Evolutionary conservation across 2,888 invertebrate genomes (phyloP).

Genomic region (Eurois occulta): DNA sequence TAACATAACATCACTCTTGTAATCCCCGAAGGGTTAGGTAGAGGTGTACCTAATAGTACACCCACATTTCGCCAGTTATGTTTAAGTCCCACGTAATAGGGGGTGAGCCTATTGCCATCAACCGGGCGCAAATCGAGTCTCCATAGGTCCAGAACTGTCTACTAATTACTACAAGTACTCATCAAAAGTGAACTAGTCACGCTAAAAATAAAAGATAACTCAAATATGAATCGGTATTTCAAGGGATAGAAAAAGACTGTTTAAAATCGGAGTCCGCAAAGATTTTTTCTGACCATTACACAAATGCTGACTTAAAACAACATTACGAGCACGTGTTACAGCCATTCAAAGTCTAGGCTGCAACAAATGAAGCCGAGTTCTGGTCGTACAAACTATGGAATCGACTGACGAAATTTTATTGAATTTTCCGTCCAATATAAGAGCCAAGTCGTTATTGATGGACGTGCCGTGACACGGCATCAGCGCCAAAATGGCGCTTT

Average conservation of each 20-base stretch:
- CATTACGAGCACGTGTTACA: constrained; percentile 54
- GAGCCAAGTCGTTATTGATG: constrained; percentile 85
- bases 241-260: background rate
- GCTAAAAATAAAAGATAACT: background rate
- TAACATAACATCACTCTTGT: too few species aligned
- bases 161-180: background rate
- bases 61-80: too few species aligned
- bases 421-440: constrained; percentile 87
- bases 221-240: too few species aligned
- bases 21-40: too few species aligned
- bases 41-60: too few species aligned
- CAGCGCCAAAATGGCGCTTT: constrained; percentile 73
- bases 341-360: constrained; percentile 56
- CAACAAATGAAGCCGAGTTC: constrained; percentile 63
- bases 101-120: too few species aligned
- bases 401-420: constrained; percentile 86
- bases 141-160: background rate
- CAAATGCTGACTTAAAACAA: constrained; percentile 50
- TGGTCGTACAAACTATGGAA: constrained; percentile 79
- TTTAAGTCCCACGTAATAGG: too few species aligned
- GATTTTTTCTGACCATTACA: constrained; percentile 31
- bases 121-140: too few species aligned
- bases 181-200: background rate
- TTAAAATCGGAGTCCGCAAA: constrained; percentile 5
- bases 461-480: constrained; percentile 79